Conservation (phyloP, 2,797 vertebrate genomes). For the Anas bernieri region DNA sequence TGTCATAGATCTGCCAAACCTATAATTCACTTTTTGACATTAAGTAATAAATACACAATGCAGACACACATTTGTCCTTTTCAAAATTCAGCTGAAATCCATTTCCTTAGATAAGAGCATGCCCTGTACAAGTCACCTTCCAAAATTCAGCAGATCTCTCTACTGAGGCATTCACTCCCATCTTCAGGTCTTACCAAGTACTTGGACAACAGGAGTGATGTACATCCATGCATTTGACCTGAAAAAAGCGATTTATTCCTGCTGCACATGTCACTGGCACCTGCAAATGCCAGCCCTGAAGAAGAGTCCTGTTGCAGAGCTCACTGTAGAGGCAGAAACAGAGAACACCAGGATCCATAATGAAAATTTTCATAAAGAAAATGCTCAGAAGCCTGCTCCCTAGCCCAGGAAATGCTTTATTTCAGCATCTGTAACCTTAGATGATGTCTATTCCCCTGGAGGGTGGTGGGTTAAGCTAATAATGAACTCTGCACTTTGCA, state of each 20-base stretch:
- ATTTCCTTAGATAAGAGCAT: conserved; percentile 45
- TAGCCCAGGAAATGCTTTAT: neutral
- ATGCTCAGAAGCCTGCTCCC: neutral
- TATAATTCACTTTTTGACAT: conserved; percentile 61
- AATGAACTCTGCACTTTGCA: neutral
- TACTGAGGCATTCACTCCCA: neutral
- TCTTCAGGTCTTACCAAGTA: neutral
- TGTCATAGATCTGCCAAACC: conserved; percentile 38
- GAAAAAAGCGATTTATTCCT: neutral
- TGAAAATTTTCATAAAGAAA: neutral
- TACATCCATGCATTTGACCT: neutral
- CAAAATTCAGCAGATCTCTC: conserved; percentile 2
- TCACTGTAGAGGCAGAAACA: neutral
- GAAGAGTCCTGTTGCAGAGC: neutral
- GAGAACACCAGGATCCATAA: neutral
- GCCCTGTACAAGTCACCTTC: conserved; percentile 25
- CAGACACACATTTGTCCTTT: conserved; percentile 58
- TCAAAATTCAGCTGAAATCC: conserved; percentile 32
- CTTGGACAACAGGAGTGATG: neutral
- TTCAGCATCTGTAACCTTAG: neutral
- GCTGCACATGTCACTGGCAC: neutral
- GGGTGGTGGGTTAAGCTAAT: neutral
- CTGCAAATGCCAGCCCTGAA: conserved; percentile 12
- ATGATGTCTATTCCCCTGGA: neutral
- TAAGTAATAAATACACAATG: conserved; percentile 64